These are phyloP conservation scores for Atta texana DNA, from an alignment of 1,140 invertebrate species.

Conservation along the genomic window DNA sequence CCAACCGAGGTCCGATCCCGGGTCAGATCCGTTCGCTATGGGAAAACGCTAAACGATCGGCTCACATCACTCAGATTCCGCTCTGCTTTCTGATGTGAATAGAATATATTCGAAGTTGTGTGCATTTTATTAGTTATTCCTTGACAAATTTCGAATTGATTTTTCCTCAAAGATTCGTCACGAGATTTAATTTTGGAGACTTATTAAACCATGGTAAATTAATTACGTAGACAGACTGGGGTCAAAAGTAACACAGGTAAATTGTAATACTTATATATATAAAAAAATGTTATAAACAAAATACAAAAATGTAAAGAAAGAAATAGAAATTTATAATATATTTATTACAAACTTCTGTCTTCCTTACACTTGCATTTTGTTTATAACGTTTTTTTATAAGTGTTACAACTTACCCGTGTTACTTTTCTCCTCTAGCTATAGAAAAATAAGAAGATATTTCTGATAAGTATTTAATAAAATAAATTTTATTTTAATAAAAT, in stretches of 20 bases:
- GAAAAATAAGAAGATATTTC: neutral
- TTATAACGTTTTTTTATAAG: too few species aligned
- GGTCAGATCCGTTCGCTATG: conserved; percentile 85
- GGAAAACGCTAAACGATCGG: conserved; percentile 86
- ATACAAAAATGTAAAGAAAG: too few species aligned
- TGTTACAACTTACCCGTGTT: too few species aligned
- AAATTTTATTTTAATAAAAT: neutral
- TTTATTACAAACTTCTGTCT: too few species aligned
- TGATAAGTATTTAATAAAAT: neutral
- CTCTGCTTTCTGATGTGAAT: conserved; percentile 78
- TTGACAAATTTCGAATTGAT: neutral
- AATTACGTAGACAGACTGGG: neutral
- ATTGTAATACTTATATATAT: too few species aligned
- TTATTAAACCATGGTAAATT: conserved; percentile 7
- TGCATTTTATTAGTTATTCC: neutral
- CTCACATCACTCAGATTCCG: conserved; percentile 86
- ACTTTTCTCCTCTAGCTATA: neutral
- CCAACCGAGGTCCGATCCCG: conserved; percentile 83
- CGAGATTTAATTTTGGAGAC: neutral
- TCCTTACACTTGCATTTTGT: too few species aligned
- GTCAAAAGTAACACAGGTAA: too few species aligned
- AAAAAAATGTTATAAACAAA: too few species aligned
- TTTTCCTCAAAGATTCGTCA: neutral
- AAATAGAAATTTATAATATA: too few species aligned
- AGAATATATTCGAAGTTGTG: neutral